Percentiles rank a stretch among this genome's conserved stretches.
Conservation (phyloP, 2,113 vertebrate species). For the Dicerorhinus sumatrensis region DNA sequence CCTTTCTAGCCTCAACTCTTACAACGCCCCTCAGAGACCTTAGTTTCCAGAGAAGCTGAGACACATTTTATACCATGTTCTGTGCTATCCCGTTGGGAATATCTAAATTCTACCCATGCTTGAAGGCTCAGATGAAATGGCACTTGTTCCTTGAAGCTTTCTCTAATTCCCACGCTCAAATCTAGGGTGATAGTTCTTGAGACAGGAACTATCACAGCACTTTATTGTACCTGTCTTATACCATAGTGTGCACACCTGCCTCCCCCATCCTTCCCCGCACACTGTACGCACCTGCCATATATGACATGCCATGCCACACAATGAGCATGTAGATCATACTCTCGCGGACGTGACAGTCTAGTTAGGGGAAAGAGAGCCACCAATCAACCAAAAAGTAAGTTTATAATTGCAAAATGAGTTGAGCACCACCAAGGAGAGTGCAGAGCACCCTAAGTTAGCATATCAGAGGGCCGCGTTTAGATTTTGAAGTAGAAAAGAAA, state of each 20-base stretch:
- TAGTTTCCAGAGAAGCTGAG: background rate
- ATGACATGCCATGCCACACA: background rate
- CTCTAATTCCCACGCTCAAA: background rate
- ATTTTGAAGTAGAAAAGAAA: background rate
- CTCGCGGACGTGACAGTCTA: background rate
- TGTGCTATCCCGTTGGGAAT: background rate
- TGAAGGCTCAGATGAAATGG: background rate
- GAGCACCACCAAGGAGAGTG: background rate
- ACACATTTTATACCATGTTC: background rate
- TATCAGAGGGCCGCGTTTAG: background rate
- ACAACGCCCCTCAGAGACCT: background rate
- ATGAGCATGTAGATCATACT: background rate
- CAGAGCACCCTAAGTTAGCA: background rate
- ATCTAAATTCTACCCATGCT: conserved; percentile 26
- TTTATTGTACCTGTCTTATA: background rate
- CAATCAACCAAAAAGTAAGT: background rate
- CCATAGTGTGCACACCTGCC: background rate
- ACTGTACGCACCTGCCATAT: background rate
- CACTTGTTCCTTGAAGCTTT: background rate
- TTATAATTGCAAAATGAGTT: background rate
- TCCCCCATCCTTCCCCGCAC: rapidly evolving
- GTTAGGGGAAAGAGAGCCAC: background rate
- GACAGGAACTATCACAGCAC: background rate
- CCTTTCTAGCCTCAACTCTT: background rate
- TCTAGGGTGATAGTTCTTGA: background rate